These are phyloP conservation scores for Trichogramma evanescens DNA, from an alignment of 2,888 invertebrate species.

Conservation along the genomic window DNA sequence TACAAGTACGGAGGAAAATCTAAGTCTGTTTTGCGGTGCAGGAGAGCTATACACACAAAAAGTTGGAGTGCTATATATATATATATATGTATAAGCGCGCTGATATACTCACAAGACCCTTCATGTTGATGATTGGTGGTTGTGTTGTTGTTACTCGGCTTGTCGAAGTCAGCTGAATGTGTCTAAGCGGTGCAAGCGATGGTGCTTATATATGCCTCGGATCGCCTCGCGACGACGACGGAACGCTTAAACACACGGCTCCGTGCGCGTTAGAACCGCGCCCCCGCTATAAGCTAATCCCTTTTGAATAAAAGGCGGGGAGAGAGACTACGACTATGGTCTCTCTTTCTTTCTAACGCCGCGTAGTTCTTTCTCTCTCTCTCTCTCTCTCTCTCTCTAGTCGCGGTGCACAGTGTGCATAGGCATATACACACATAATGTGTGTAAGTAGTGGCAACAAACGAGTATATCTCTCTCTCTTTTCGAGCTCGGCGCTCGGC, in stretches of 20 bases:
- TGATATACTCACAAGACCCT: slow-evolving; percentile 42
- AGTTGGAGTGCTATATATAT: no score
- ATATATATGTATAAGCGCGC: no score
- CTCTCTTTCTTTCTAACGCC: neutral
- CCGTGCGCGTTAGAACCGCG: neutral
- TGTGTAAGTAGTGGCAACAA: no score
- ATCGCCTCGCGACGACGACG: neutral
- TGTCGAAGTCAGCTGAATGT: slow-evolving; percentile 40
- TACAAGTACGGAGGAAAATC: neutral
- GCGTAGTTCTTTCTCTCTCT: slow-evolving; percentile 11
- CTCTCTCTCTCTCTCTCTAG: no score
- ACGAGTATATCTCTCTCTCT: no score
- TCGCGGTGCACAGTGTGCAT: no score
- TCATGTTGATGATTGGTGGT: slow-evolving; percentile 37
- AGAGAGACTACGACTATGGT: no score
- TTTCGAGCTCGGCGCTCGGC: slow-evolving; percentile 31
- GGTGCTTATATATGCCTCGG: slow-evolving; percentile 19
- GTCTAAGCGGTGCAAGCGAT: slow-evolving; percentile 26
- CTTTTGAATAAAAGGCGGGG: no score
- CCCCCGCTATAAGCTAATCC: slow-evolving; percentile 5
- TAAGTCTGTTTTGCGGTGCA: neutral
- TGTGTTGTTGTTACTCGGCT: slow-evolving; percentile 1
- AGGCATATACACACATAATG: no score
- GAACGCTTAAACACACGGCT: neutral
- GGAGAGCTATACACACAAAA: no score